A percentile compares a stretch with the other conserved stretches of the same genome.
phyloP scores from a whole-genome alignment of 2,797 vertebrate genomes.

The Poeciliopsis paucimaculata region DNA sequence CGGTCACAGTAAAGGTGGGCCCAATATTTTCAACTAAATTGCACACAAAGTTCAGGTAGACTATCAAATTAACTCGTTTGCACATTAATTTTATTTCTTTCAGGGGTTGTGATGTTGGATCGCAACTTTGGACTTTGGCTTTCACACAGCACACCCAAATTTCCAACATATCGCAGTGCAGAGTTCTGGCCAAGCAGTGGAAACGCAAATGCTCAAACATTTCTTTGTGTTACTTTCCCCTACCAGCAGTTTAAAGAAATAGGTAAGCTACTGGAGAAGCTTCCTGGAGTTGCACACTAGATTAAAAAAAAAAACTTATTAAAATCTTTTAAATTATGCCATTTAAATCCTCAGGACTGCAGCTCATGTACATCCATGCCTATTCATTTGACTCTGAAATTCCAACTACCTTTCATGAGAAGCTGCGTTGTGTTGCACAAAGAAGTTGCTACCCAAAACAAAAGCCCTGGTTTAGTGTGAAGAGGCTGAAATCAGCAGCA shows the following conservation, averaged over 20 bases:
- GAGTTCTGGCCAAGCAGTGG: slow-evolving; percentile 60
- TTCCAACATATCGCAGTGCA: slow-evolving; percentile 11
- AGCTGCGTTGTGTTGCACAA: slow-evolving; percentile 50
- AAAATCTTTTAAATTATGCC: not conserved
- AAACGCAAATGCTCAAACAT: slow-evolving; percentile 49
- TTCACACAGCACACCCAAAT: slow-evolving; percentile 66
- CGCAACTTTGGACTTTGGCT: slow-evolving; percentile 62
- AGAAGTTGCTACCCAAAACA: slow-evolving; percentile 38
- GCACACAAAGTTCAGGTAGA: not conserved
- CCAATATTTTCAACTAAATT: not conserved
- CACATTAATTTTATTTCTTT: not conserved
- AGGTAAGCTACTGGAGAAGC: slow-evolving; percentile 36
- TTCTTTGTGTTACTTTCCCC: slow-evolving; percentile 59
- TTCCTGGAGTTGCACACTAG: no score
- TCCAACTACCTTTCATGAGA: slow-evolving; percentile 26
- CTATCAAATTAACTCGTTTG: not conserved
- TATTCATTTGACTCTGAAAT: slow-evolving; percentile 42
- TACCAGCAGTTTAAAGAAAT: slow-evolving; percentile 48
- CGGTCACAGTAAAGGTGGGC: slow-evolving; percentile 68
- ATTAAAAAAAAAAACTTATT: not conserved
- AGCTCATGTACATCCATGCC: slow-evolving; percentile 63
- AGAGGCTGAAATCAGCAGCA: slow-evolving; percentile 3
- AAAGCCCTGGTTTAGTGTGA: slow-evolving; percentile 23
- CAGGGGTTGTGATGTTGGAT: slow-evolving; percentile 66
- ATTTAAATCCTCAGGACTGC: slow-evolving; percentile 45